phyloP scores from a whole-genome alignment of 2,797 vertebrate genomes.

The Ptychobarbus kaznakovi region DNA sequence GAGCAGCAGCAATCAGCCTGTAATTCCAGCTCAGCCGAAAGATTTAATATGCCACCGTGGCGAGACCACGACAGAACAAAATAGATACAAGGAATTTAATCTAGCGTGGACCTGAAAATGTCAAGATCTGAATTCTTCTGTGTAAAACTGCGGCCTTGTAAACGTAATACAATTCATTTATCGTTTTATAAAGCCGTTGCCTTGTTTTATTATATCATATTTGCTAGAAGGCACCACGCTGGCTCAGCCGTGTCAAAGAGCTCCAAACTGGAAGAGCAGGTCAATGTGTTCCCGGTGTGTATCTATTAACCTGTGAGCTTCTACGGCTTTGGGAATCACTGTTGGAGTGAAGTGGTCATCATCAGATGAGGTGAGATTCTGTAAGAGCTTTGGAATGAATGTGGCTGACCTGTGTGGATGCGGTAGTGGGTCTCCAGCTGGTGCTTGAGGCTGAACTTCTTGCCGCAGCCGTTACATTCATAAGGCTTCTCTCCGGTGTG shows the following conservation, averaged over 20 bases:
- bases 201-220: slow-evolving; percentile 18
- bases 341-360: not conserved
- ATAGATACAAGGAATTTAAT: slow-evolving; percentile 42
- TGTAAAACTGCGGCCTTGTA: not conserved
- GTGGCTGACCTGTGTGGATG: slow-evolving; percentile 73
- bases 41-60: slow-evolving; percentile 45
- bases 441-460: slow-evolving; percentile 99
- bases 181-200: slow-evolving; percentile 18
- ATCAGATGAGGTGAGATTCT: slow-evolving; percentile 17
- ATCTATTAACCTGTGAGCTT: not conserved
- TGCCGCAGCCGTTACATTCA: slow-evolving; percentile 97
- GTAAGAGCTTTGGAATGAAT: slow-evolving; percentile 34
- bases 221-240: not conserved
- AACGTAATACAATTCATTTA: not conserved
- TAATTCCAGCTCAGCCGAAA: slow-evolving; percentile 55
- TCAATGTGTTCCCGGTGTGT: not conserved
- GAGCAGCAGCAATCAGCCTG: slow-evolving; percentile 50
- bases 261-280: not conserved
- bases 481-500: slow-evolving; percentile 99
- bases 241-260: not conserved
- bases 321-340: not conserved
- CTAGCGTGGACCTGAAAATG: slow-evolving; percentile 11
- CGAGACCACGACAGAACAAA: slow-evolving; percentile 40
- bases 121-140: not conserved
- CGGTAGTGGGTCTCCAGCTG: slow-evolving; percentile 99